These are phyloP conservation scores for Mesitornis unicolor DNA, from an alignment of 2,113 vertebrate genomes.

Conservation along the genomic window DNA sequence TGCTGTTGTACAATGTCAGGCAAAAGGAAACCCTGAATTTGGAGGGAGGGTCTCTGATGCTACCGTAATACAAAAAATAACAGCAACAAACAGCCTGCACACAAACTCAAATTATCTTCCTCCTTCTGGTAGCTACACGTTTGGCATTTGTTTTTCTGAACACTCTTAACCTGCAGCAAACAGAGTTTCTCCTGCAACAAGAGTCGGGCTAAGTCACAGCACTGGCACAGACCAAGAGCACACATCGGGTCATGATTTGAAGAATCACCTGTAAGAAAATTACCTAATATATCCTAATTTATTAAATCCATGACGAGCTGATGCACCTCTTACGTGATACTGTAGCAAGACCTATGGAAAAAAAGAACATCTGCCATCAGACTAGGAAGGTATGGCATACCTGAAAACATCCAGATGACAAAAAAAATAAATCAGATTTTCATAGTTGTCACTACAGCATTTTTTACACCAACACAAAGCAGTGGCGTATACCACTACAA, in stretches of 20 bases:
- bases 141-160: not conserved
- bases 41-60: not conserved
- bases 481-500: not conserved
- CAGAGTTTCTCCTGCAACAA: not conserved
- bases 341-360: not conserved
- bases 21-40: not conserved
- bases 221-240: not conserved
- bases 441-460: not conserved
- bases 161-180: not conserved
- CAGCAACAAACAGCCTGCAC: not conserved
- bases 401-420: not conserved
- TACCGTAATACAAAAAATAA: not conserved
- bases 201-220: accelerated
- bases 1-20: not conserved
- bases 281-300: no score
- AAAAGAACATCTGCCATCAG: not conserved
- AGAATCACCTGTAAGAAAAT: not conserved
- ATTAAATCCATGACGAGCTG: accelerated
- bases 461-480: not conserved
- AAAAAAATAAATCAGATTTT: not conserved
- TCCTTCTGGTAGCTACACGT: not conserved
- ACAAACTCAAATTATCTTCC: not conserved
- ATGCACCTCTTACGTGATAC: accelerated
- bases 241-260: accelerated
- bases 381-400: not conserved